A percentile compares a stretch with the other conserved stretches of the same genome.
phyloP scores from a whole-genome alignment of 2,888 invertebrate species.

The Campopleginae sp. region DNA sequence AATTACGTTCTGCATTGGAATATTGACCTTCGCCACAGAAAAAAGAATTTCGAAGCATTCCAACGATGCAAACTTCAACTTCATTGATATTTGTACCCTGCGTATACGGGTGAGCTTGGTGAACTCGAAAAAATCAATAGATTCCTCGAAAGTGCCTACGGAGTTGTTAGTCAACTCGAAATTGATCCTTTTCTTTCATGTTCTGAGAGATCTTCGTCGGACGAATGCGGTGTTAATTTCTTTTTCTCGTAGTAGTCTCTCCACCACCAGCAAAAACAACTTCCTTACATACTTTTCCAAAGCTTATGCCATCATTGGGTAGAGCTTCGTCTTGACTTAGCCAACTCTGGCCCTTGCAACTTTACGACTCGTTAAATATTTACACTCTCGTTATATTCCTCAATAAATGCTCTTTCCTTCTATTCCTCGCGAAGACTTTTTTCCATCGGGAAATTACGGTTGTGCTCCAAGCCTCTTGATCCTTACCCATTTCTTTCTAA shows the following conservation, averaged over 20 bases:
- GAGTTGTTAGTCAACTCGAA: constrained; percentile 23
- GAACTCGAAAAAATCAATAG: constrained; percentile 20
- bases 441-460: constrained; percentile 6
- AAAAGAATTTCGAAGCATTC: no score
- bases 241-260: background rate
- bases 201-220: constrained; percentile 39
- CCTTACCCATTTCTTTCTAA: constrained; percentile 1
- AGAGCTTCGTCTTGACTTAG: constrained; percentile 20
- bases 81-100: background rate
- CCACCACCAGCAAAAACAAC: background rate
- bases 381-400: constrained; percentile 58
- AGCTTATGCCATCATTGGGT: constrained; percentile 7
- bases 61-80: background rate
- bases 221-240: constrained; percentile 13
- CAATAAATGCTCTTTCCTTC: constrained; percentile 46
- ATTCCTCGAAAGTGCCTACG: constrained; percentile 4
- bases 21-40: no score
- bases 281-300: constrained; percentile 10
- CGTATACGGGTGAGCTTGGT: background rate
- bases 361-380: constrained; percentile 65
- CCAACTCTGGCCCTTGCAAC: constrained; percentile 40
- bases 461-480: background rate
- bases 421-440: background rate
- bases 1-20: no score
- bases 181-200: constrained; percentile 32